phyloP scores from a whole-genome alignment of 2,888 invertebrate genomes.

The Pterobdella sp. region DNA sequence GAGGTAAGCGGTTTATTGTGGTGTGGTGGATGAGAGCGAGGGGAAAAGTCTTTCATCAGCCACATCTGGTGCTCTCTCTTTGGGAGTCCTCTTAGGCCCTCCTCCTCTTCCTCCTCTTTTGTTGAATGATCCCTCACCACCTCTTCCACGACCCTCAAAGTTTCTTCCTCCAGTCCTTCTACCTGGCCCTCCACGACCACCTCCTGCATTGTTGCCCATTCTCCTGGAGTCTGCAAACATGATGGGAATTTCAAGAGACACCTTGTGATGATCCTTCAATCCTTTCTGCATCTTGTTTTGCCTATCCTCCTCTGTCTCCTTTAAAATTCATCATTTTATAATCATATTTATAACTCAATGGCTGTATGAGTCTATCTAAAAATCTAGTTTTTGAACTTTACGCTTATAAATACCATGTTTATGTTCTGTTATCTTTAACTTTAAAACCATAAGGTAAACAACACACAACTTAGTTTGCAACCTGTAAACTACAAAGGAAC shows the following conservation, averaged over 20 bases:
- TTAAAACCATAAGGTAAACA: background rate
- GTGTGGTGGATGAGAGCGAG: slow-evolving; percentile 59
- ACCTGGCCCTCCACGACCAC: background rate
- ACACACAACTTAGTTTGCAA: too few species aligned
- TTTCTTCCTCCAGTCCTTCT: background rate
- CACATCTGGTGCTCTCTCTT: slow-evolving; percentile 63
- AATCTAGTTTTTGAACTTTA: background rate
- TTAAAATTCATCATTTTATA: background rate
- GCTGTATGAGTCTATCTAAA: background rate
- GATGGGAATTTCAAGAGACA: slow-evolving; percentile 20
- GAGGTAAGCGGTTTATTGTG: slow-evolving; percentile 11
- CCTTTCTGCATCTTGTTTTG: background rate
- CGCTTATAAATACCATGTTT: background rate
- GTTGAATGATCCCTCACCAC: background rate
- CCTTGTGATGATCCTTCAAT: slow-evolving; percentile 13
- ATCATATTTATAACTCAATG: background rate
- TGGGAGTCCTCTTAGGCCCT: background rate
- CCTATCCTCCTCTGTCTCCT: slow-evolving; percentile 13
- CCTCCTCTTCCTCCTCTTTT: slow-evolving; percentile 11
- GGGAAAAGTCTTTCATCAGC: slow-evolving; percentile 93
- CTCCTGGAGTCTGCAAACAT: slow-evolving; percentile 16
- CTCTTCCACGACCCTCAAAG: background rate
- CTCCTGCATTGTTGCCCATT: background rate
- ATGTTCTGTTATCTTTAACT: background rate
- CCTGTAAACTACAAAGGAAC: background rate